Base-by-base conservation (phyloP, 2,888 invertebrate species). In the Busseola fusca region DNA sequence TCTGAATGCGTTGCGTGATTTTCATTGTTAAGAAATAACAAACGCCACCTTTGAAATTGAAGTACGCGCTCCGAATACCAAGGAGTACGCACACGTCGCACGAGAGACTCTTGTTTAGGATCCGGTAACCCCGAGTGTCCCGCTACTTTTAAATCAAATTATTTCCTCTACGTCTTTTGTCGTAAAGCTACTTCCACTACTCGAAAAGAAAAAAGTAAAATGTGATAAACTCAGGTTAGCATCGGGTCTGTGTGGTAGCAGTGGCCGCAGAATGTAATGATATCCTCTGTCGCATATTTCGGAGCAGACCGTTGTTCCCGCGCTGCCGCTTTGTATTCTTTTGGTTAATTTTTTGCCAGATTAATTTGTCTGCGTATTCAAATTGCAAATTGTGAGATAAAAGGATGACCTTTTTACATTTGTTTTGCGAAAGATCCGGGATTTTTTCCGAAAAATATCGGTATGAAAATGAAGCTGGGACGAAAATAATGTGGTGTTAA, bases 321-420 rank as follows among this genome's bases (percentile, higher is more conserved):
- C 85, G 87, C 84, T 85, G 87, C 83, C 87, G 88, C 89, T 91
- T 91, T 92, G 90, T 92, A 89, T 92, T 91, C 90, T 92, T 93
- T 94, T 90, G 90, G 88, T 91, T 90, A 91, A 90, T 93, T 94
- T 94, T 94, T 93, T 90, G 89, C 88, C 82, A 93, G 93, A 93
- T 94, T 94, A 93, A 94, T 94, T 94, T 94, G 94, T 94, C 93
- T 93, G 93, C 92, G 94, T 92, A 94, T 95, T 93, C 93, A 94
- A 94, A 95, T 93, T 93, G 92, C 93, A 93, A 93, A 94, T 94
- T 93, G 91, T 90, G 92, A 91, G 90, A 93, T 93, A 92, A 92
- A 93, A 91, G 92, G 89, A 89, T 92, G 90, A 91, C 91, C 92
- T 91, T 92, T 92, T 91, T 88, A 87, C 84, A 87, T 89, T 88